Evolutionary conservation across 2,888 invertebrate genomes (phyloP).

Genomic region (Nomada ferruginata): DNA sequence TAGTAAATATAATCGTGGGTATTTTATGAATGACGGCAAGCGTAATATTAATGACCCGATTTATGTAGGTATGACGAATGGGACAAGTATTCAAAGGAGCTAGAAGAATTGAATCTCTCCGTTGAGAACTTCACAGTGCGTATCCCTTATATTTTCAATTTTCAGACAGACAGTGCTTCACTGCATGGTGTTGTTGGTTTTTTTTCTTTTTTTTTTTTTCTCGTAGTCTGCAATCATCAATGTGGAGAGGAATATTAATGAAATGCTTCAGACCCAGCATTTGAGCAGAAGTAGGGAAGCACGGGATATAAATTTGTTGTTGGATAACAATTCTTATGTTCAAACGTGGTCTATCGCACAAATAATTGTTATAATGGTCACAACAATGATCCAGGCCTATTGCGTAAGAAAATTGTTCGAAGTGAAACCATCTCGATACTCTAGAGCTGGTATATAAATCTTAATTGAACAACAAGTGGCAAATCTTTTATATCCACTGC

Average conservation of each 20-base stretch:
- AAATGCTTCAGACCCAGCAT: slow-evolving; percentile 93
- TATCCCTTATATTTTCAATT: slow-evolving; percentile 54
- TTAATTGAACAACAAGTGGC: background rate
- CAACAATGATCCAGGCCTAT: slow-evolving; percentile 92
- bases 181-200: background rate
- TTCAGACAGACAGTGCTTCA: too few species aligned
- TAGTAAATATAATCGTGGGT: slow-evolving; percentile 65
- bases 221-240: slow-evolving; percentile 89
- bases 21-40: background rate
- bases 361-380: slow-evolving; percentile 92
- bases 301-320: slow-evolving; percentile 91
- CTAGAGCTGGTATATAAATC: slow-evolving; percentile 79
- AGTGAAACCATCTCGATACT: slow-evolving; percentile 87
- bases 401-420: slow-evolving; percentile 96
- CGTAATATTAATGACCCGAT: background rate
- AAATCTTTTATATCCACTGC: too few species aligned
- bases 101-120: slow-evolving; percentile 93
- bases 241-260: slow-evolving; percentile 93
- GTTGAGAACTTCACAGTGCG: slow-evolving; percentile 96
- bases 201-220: slow-evolving; percentile 3
- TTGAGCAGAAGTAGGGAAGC: slow-evolving; percentile 92
- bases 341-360: slow-evolving; percentile 95
- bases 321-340: slow-evolving; percentile 94
- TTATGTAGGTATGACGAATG: slow-evolving; percentile 92
- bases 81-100: slow-evolving; percentile 95